Percentiles rank a stretch among this genome's conserved stretches.
Evolutionary conservation across 2,888 invertebrate genomes (phyloP).

Genomic region (Kuschelorhynchus macadamiae): DNA sequence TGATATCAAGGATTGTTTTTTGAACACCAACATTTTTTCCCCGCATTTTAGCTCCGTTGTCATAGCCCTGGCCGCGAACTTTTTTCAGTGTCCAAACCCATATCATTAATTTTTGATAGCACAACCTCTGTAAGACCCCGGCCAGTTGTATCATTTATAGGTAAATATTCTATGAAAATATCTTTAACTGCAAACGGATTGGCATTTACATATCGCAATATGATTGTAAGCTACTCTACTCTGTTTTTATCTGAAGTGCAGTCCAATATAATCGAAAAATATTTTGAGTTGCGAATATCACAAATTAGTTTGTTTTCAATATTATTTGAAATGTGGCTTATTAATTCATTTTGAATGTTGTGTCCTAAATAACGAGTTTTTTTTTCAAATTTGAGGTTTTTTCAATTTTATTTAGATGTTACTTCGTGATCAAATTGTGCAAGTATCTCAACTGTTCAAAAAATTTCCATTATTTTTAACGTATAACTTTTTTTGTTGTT

Average conservation of each 20-base stretch:
- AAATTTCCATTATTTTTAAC: too few species aligned
- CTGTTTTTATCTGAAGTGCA: conserved; percentile 2
- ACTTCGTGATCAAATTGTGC: too few species aligned
- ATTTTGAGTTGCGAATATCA: background rate
- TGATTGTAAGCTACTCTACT: background rate
- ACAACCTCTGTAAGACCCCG: background rate
- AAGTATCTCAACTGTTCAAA: too few species aligned
- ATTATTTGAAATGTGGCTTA: too few species aligned
- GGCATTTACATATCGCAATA: too few species aligned
- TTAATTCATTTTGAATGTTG: too few species aligned
- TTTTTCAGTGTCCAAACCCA: conserved; percentile 20
- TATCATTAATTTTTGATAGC: background rate
- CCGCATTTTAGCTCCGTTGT: conserved; percentile 52
- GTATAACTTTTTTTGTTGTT: too few species aligned
- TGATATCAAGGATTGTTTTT: conserved; percentile 28
- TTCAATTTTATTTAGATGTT: too few species aligned
- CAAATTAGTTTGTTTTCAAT: too few species aligned
- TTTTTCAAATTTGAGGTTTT: too few species aligned
- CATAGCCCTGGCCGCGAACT: conserved; percentile 50
- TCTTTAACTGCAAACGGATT: too few species aligned
- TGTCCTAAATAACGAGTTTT: too few species aligned
- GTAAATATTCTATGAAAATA: background rate
- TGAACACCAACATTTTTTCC: conserved; percentile 35
- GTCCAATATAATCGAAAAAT: conserved; percentile 6
- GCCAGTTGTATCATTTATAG: conserved; percentile 1